Conservation (phyloP, 1,140 invertebrate species). For the Limonius californicus region DNA sequence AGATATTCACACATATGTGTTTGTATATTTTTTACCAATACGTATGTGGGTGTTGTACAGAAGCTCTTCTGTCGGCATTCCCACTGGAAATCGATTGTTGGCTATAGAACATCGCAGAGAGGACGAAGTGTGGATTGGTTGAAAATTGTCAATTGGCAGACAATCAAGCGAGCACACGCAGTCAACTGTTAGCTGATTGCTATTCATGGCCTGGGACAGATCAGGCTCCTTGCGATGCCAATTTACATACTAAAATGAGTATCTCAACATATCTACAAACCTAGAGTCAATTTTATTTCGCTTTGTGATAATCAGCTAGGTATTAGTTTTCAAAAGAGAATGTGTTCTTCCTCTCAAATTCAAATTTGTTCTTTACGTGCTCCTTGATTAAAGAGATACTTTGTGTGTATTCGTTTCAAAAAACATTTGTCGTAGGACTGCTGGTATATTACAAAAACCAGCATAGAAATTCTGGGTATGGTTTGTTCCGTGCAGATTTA, state of each 20-base stretch:
- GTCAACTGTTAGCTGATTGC: constrained; percentile 39
- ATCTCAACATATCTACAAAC: constrained; percentile 20
- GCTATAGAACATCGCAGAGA: neutral
- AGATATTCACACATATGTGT: too few species aligned
- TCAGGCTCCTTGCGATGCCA: constrained; percentile 40
- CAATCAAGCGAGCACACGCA: constrained; percentile 36
- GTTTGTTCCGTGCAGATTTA: too few species aligned
- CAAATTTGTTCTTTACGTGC: neutral
- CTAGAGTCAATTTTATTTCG: constrained; percentile 35
- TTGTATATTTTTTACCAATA: too few species aligned
- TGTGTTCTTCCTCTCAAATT: neutral
- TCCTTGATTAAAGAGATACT: too few species aligned
- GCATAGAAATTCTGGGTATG: too few species aligned
- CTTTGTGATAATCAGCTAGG: constrained; percentile 22
- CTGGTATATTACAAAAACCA: too few species aligned
- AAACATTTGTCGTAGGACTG: too few species aligned
- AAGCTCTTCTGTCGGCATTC: neutral
- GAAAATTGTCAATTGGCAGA: constrained; percentile 38
- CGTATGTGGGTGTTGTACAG: neutral
- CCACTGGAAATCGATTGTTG: neutral
- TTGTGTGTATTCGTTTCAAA: neutral
- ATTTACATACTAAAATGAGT: constrained; percentile 46
- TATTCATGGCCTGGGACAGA: constrained; percentile 46
- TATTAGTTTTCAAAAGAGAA: constrained; percentile 14
- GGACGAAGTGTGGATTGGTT: constrained; percentile 20